Base-by-base conservation (phyloP, 2,113 vertebrate genomes). In the Neolamprologus sp. region DNA sequence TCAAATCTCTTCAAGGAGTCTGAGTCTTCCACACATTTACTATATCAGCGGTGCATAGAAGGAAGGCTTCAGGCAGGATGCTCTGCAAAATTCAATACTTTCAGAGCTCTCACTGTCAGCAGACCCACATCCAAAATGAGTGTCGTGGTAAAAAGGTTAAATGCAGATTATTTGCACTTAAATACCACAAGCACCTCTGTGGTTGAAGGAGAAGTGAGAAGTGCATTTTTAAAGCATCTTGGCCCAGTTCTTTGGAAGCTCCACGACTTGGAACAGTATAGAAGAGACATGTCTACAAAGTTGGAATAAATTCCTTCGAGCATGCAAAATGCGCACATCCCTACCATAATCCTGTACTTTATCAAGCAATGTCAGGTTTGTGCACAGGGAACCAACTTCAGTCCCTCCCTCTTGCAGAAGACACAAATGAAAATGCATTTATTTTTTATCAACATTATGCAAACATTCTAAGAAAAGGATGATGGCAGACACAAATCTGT, bases 1-100 rank as follows among this genome's bases (percentile, higher is more conserved):
- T 89, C 85, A 82, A 26, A 87, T 90, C 84, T 89, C 51, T 78
- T 88, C 17, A 58, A 89, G 81, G 60, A 78, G 87, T 91, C 55
- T 17, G 81, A 63, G n/a, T 73, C 65, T 40, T 87, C 82, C 80
- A 35, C 75, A 9, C 73, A 81, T 88, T 87, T 65, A 86, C 78
- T 78, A 68, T 81, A 53, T 80, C 88, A 51, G 68, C 1, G 14
- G 80, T 82, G 85, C 88, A 68, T 7, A 53, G 83, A 84, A 3
- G 78, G 58, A 6, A 55, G 45, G 87, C 83, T 91, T 33, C 42
- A 28, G 86, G 85, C 84, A 37, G 51, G 83, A 86, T 45, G 82
- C 68, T 47, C 85, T 35, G 57, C 54, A 55, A 60, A 86, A 90
- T 53, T 47, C 82, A 82, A 80, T 55, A 54, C 40, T 80, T 89